Conservation (phyloP, 2,113 vertebrate species). For the Leptocoma aspasia region DNA sequence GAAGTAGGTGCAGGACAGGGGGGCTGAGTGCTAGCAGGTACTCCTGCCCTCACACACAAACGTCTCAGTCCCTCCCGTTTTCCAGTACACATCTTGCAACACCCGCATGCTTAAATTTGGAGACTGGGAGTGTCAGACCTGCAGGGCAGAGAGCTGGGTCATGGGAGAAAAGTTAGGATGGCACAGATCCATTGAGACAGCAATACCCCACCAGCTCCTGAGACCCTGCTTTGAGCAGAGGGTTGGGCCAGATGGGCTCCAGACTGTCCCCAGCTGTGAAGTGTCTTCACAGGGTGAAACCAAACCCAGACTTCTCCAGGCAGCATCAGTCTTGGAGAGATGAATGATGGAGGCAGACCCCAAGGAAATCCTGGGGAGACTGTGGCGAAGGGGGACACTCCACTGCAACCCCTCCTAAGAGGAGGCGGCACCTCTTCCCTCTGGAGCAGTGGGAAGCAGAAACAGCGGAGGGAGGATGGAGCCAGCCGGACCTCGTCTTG, state of each 20-base stretch:
- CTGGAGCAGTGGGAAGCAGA: background rate
- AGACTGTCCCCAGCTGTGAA: background rate
- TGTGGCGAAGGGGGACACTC: rapidly evolving
- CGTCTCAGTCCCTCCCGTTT: background rate
- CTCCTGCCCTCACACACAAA: background rate
- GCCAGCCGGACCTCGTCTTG: rapidly evolving
- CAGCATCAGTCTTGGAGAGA: background rate
- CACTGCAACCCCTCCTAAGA: background rate
- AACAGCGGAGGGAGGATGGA: rapidly evolving
- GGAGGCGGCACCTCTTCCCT: background rate
- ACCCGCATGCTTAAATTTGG: background rate
- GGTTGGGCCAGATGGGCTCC: background rate
- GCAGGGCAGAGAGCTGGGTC: rapidly evolving
- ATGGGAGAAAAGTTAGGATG: background rate
- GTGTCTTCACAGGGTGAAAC: background rate
- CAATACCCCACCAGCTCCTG: background rate
- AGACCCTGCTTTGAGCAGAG: background rate
- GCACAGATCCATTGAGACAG: background rate
- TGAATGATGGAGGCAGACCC: background rate
- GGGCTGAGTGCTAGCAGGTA: background rate
- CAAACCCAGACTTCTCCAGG: background rate
- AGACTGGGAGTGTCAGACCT: background rate
- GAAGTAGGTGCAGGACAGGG: background rate
- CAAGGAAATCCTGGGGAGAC: background rate
- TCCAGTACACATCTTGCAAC: background rate